These are phyloP conservation scores for Pogona vitticeps DNA, from an alignment of 2,113 vertebrate genomes.

Conservation along the genomic window DNA sequence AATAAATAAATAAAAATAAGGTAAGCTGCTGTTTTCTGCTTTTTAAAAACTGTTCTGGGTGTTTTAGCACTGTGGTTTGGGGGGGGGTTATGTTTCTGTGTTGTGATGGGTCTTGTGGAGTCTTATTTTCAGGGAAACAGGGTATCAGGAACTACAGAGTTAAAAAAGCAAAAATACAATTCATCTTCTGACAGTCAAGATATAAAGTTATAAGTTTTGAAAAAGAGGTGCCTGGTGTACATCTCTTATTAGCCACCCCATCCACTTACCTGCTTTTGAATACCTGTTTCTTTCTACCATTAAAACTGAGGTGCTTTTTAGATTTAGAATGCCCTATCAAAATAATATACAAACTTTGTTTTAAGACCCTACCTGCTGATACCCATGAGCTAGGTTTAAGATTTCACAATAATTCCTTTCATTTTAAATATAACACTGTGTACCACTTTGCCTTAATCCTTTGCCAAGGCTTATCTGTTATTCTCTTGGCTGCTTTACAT, in stretches of 20 bases:
- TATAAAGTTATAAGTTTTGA: not conserved
- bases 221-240: not conserved
- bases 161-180: not conserved
- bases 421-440: slow-evolving; percentile 53
- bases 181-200: not conserved
- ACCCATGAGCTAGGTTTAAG: slow-evolving; percentile 36
- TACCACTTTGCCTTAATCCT: slow-evolving; percentile 59
- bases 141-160: not conserved
- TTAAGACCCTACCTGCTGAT: slow-evolving; percentile 46
- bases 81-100: too few species aligned
- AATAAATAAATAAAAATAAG: too few species aligned
- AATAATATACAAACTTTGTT: slow-evolving; percentile 42
- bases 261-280: not conserved
- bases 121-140: too few species aligned
- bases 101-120: too few species aligned
- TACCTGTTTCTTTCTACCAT: not conserved
- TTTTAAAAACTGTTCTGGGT: too few species aligned
- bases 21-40: too few species aligned
- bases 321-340: slow-evolving; percentile 20
- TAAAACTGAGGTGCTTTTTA: not conserved
- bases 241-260: not conserved
- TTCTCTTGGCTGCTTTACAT: slow-evolving; percentile 60
- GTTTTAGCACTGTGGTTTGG: too few species aligned
- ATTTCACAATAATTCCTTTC: slow-evolving; percentile 55
- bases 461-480: slow-evolving; percentile 51